These are phyloP conservation scores for Idaea straminata DNA, from an alignment of 2,888 invertebrate species.

Conservation along the genomic window DNA sequence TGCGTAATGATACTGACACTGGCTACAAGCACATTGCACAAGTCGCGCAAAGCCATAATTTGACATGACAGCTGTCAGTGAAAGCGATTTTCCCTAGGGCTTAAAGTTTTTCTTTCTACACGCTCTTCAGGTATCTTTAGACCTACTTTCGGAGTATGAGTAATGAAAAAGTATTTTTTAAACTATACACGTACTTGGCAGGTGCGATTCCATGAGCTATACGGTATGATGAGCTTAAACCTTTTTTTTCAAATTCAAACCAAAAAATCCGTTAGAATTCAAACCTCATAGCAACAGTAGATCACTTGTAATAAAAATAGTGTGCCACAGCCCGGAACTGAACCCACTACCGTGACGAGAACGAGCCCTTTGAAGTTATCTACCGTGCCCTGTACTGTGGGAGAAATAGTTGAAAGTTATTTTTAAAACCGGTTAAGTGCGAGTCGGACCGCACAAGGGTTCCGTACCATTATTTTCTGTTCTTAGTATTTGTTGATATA, in stretches of 20 bases:
- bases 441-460: conserved; percentile 23
- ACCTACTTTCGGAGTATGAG: no score
- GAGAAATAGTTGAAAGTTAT: conserved; percentile 13
- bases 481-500: no score
- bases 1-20: no score
- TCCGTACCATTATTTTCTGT: no score
- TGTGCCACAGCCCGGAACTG: conserved; percentile 47
- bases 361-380: conserved; percentile 34
- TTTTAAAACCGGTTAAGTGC: background rate
- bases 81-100: no score
- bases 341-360: conserved; percentile 50
- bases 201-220: background rate
- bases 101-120: no score
- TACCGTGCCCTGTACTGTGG: conserved; percentile 52
- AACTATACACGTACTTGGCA: background rate
- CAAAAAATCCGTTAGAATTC: conserved; percentile 26
- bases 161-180: no score
- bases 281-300: conserved; percentile 30
- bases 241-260: background rate
- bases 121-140: no score
- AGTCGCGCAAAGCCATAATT: no score
- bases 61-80: no score
- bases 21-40: no score
- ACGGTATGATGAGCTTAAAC: background rate
- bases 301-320: conserved; percentile 40